These are phyloP conservation scores for Tetragonisca angustula DNA, from an alignment of 2,888 invertebrate species.

Conservation along the genomic window DNA sequence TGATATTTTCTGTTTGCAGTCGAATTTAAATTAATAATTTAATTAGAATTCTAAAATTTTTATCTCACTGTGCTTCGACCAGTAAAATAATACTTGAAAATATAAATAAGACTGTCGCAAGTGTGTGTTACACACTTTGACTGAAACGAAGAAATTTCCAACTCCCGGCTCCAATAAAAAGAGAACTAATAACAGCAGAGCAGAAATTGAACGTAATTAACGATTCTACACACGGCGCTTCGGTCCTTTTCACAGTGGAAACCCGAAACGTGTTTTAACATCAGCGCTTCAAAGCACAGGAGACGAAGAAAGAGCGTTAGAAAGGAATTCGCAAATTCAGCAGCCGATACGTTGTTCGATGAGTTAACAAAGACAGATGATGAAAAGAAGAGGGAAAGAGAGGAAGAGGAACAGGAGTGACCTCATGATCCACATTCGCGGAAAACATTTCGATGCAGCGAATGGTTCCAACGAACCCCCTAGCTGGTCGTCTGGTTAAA, in stretches of 20 bases:
- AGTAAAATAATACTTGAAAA: too few relatives aligned
- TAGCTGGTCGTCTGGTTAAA: conserved; percentile 35
- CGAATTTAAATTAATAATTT: too few relatives aligned
- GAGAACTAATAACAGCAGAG: neutral
- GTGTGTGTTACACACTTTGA: too few relatives aligned
- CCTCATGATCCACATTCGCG: conserved; percentile 47
- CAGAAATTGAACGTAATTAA: neutral
- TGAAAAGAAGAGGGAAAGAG: neutral
- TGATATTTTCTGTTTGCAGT: too few relatives aligned
- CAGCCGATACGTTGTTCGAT: conserved; percentile 10
- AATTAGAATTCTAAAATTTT: too few relatives aligned
- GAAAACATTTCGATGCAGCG: conserved; percentile 23
- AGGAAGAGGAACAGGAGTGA: conserved; percentile 2
- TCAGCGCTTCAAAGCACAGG: neutral
- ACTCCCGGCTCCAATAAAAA: neutral
- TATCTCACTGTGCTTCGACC: too few relatives aligned
- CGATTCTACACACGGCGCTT: neutral
- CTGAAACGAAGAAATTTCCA: too few relatives aligned
- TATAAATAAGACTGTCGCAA: too few relatives aligned
- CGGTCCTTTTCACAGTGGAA: neutral
- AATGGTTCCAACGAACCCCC: neutral
- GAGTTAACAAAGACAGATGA: neutral
- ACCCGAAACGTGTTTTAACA: neutral
- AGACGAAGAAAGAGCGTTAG: neutral
- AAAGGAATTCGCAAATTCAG: neutral